These are phyloP conservation scores for Pogonocherus hispidulus DNA, from an alignment of 2,888 invertebrate genomes.

Conservation along the genomic window DNA sequence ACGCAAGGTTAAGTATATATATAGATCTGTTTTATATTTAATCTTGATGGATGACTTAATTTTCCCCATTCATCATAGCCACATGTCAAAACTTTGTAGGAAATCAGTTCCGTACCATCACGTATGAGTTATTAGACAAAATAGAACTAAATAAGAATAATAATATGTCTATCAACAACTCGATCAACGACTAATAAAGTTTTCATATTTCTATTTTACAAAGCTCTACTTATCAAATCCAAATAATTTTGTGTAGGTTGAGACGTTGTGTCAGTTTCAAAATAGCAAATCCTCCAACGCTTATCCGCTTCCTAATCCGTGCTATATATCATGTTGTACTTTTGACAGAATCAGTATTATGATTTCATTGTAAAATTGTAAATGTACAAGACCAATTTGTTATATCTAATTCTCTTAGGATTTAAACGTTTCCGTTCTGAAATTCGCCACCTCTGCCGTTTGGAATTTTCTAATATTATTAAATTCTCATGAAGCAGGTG, in stretches of 20 bases:
- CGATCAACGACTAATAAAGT: too few relatives aligned
- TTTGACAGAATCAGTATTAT: too few relatives aligned
- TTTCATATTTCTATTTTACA: not conserved
- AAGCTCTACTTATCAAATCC: not conserved
- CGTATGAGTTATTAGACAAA: slow-evolving; percentile 13
- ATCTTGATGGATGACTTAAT: slow-evolving; percentile 15
- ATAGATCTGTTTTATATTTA: slow-evolving; percentile 3
- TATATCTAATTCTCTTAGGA: too few relatives aligned
- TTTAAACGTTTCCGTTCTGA: too few relatives aligned
- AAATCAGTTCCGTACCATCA: not conserved
- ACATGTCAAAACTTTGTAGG: not conserved
- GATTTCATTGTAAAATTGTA: too few relatives aligned
- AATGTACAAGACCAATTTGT: too few relatives aligned
- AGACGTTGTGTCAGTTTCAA: not conserved
- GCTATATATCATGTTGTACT: too few relatives aligned
- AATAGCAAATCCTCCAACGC: not conserved
- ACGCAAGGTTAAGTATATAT: slow-evolving; percentile 6
- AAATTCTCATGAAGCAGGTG: too few relatives aligned
- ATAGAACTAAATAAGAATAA: not conserved
- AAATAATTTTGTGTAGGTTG: not conserved
- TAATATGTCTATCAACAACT: not conserved
- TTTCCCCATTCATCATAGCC: slow-evolving; percentile 10
- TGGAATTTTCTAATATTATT: too few relatives aligned
- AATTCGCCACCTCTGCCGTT: too few relatives aligned
- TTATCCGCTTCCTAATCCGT: not conserved